Conservation (phyloP, 2,797 vertebrate species). For the Chelon labrosus region DNA sequence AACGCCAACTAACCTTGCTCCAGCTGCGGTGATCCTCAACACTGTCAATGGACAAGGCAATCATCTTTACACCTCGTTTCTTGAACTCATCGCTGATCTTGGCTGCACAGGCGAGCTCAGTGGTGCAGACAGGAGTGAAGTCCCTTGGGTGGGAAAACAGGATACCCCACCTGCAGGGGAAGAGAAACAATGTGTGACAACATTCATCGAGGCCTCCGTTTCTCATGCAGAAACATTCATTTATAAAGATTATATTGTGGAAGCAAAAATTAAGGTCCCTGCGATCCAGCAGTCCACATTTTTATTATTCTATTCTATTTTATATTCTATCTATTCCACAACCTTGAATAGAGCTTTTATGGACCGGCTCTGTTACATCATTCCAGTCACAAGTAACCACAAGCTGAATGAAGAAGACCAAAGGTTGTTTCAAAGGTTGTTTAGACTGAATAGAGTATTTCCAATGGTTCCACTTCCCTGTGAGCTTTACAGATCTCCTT, state of each 20-base stretch:
- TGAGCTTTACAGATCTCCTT: neutral
- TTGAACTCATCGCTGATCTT: constrained; percentile 89
- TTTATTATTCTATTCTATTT: too few species aligned
- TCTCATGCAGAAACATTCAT: neutral
- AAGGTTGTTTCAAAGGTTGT: too few species aligned
- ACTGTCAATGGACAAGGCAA: constrained; percentile 94
- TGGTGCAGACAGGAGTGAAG: constrained; percentile 98
- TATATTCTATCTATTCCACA: too few species aligned
- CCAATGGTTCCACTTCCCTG: neutral
- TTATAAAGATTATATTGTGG: neutral
- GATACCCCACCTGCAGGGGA: constrained; percentile 91
- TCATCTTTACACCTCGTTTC: constrained; percentile 94
- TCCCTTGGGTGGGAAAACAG: constrained; percentile 97
- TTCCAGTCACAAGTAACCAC: neutral
- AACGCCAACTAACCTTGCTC: constrained; percentile 84
- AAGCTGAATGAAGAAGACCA: neutral
- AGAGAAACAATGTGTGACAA: neutral
- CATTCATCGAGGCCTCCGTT: neutral
- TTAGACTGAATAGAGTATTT: too few species aligned
- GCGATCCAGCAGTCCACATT: too few species aligned
- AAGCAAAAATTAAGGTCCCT: neutral
- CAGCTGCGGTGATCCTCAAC: constrained; percentile 93
- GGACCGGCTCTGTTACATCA: neutral
- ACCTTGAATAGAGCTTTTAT: neutral
- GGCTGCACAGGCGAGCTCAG: constrained; percentile 92